These are phyloP conservation scores for Atherix ibis DNA, from an alignment of 2,888 invertebrate genomes.

Conservation along the genomic window DNA sequence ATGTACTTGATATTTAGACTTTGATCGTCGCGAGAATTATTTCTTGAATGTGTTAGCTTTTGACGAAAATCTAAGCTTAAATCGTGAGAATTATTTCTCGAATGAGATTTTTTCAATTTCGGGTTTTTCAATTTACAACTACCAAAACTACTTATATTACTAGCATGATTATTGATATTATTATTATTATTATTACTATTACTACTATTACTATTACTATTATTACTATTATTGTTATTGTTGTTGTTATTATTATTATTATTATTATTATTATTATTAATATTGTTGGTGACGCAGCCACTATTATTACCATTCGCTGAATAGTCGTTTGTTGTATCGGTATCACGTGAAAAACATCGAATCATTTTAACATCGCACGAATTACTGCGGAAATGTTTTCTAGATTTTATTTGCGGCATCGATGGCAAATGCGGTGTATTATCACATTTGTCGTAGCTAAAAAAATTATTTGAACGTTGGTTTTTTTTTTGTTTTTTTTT, in stretches of 20 bases:
- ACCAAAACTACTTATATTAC: constrained; percentile 20
- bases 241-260: too few relatives aligned
- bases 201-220: too few relatives aligned
- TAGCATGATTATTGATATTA: too few relatives aligned
- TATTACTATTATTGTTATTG: constrained; percentile 12
- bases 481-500: too few relatives aligned
- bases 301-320: not conserved
- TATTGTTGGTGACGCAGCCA: constrained; percentile 14
- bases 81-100: constrained; percentile 33
- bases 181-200: constrained; percentile 13
- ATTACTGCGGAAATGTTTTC: constrained; percentile 32
- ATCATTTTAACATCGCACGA: constrained; percentile 34
- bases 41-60: constrained; percentile 22
- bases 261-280: constrained; percentile 9
- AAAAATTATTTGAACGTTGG: too few relatives aligned
- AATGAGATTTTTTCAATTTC: constrained; percentile 28
- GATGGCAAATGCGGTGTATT: constrained; percentile 15
- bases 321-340: constrained; percentile 12
- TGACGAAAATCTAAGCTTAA: constrained; percentile 23
- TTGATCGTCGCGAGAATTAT: constrained; percentile 25
- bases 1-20: constrained; percentile 29
- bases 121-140: constrained; percentile 18
- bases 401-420: constrained; percentile 26
- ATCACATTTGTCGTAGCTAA: constrained; percentile 27
- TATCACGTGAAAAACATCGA: constrained; percentile 27